Conservation (phyloP, 2,113 vertebrate species). For the Crotalus tigris region DNA sequence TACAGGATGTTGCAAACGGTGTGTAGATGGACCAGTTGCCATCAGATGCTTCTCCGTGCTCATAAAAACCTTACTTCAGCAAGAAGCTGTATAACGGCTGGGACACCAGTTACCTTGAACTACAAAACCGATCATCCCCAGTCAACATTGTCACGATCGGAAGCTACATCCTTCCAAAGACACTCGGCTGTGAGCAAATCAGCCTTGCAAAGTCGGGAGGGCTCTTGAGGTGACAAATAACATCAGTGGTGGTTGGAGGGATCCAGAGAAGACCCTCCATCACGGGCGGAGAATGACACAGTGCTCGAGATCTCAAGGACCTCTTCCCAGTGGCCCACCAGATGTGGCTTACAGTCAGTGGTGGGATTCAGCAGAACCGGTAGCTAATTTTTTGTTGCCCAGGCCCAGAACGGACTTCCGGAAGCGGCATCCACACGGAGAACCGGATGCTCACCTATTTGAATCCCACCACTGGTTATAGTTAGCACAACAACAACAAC, state of each 20-base stretch:
- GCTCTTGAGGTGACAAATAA: background rate
- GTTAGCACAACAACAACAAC: too few species aligned
- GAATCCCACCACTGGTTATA: too few species aligned
- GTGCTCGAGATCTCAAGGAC: background rate
- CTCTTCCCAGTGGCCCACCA: accelerated
- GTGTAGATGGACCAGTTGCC: too few species aligned
- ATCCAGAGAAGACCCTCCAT: background rate
- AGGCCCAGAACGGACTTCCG: too few species aligned
- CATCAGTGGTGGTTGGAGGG: background rate
- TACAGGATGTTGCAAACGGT: too few species aligned
- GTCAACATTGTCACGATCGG: background rate
- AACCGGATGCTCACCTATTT: too few species aligned
- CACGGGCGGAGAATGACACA: background rate
- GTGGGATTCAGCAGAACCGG: too few species aligned
- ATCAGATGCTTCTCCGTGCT: too few species aligned
- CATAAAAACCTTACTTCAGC: background rate
- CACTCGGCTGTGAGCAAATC: background rate
- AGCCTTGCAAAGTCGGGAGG: background rate
- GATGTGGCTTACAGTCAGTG: background rate
- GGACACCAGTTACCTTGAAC: background rate
- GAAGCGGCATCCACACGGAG: too few species aligned
- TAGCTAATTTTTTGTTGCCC: too few species aligned
- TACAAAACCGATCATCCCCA: background rate
- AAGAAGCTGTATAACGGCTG: background rate
- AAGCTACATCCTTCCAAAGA: background rate